Conservation (phyloP, 2,113 vertebrate species). For the Nanorana parkeri region DNA sequence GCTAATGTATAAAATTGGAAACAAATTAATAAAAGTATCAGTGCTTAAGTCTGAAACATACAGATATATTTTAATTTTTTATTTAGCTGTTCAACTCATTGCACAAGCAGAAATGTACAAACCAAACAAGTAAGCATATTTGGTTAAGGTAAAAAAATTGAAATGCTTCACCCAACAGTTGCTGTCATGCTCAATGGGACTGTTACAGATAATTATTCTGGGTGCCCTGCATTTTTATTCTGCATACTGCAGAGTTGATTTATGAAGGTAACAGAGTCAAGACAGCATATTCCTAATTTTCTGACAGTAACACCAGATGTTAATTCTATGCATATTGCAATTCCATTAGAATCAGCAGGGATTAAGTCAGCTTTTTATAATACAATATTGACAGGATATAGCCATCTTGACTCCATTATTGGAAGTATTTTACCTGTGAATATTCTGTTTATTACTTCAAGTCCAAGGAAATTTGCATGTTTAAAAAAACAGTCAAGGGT, state of each 20-base stretch:
- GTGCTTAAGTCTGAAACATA: too few relatives aligned
- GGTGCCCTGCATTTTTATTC: slow-evolving; percentile 45
- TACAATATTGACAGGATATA: slow-evolving; percentile 6
- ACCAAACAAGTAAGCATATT: slow-evolving; percentile 7
- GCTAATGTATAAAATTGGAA: too few relatives aligned
- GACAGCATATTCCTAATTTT: slow-evolving; percentile 44
- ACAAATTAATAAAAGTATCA: too few relatives aligned
- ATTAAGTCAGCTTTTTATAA: not conserved
- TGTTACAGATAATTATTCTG: slow-evolving; percentile 52
- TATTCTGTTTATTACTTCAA: not conserved
- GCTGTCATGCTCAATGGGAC: slow-evolving; percentile 43
- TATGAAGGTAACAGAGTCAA: slow-evolving; percentile 49
- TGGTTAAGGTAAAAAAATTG: slow-evolving; percentile 14
- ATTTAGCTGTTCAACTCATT: too few relatives aligned
- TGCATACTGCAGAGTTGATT: slow-evolving; percentile 47
- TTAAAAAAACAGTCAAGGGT: too few relatives aligned
- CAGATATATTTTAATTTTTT: too few relatives aligned
- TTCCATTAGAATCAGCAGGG: slow-evolving; percentile 39
- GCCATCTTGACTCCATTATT: not conserved
- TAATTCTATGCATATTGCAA: slow-evolving; percentile 39
- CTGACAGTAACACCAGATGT: slow-evolving; percentile 53
- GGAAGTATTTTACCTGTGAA: not conserved
- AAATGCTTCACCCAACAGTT: slow-evolving; percentile 40
- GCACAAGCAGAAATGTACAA: not conserved
- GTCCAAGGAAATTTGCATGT: too few relatives aligned